A percentile compares a stretch with the other conserved stretches of the same genome.
These are phyloP conservation scores for Pyrocephalus nanus DNA, from an alignment of 2,797 vertebrate species.

Conservation along the genomic window DNA sequence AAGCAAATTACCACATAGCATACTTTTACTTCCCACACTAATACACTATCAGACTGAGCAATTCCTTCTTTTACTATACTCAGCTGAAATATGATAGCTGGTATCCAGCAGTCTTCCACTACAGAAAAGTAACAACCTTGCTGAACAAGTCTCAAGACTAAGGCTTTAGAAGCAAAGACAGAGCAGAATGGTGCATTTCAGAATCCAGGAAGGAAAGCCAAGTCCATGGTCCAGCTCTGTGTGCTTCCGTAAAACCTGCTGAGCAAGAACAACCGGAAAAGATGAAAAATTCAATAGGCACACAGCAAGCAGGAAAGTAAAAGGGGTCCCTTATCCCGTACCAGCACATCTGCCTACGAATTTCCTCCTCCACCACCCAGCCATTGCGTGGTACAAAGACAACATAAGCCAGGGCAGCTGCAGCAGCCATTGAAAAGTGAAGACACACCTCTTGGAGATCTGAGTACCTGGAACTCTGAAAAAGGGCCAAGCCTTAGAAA, in stretches of 20 bases:
- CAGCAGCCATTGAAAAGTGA: not conserved
- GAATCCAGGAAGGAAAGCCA: not conserved
- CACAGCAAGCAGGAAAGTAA: not conserved
- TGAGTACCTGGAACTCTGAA: not conserved
- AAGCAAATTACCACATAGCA: not conserved
- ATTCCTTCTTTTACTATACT: not conserved
- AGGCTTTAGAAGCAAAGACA: not conserved
- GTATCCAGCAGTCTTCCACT: not conserved
- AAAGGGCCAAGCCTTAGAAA: not conserved
- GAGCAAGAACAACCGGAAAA: not conserved
- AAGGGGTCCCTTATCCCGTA: accelerated
- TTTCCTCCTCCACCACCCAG: not conserved
- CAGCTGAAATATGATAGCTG: not conserved
- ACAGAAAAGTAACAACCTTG: not conserved
- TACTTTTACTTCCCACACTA: not conserved
- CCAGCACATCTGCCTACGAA: not conserved
- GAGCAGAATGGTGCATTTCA: not conserved
- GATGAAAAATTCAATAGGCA: not conserved
- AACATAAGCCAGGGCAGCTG: not conserved
- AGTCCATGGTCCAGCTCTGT: not conserved
- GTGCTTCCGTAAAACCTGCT: not conserved
- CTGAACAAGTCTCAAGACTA: not conserved
- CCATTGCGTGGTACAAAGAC: not conserved
- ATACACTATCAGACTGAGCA: not conserved
- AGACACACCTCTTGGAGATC: not conserved